Base-by-base conservation (phyloP, 1,140 invertebrate species). In the Caenorhabditis elegans region DNA sequence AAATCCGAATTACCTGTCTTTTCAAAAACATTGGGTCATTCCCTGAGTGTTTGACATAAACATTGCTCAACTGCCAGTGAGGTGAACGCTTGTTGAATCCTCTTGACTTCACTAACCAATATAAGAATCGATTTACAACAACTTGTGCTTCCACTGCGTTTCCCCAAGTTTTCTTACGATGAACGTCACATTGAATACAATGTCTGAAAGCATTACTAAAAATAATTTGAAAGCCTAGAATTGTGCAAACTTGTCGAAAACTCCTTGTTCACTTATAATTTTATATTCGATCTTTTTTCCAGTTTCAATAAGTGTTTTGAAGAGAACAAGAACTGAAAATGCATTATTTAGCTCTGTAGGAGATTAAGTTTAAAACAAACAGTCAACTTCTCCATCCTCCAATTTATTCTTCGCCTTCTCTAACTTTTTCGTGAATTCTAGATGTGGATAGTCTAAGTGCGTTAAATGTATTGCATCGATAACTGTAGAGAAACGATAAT, bases 71-170 rank as follows among this genome's bases (percentile, higher is more conserved):
- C 3, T 70, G 60, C 4, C 15, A 70, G 2, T 70, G 60, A 19
- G 34, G 60, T 36, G 10, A 31, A 22, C 60, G 17, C 10, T 70
- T n/a, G 39, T 22, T 15, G 10, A 70, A 22, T 39, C 34, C 34
- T 43, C 60, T 39, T 13, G 31, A 39, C 22, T 34, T 19, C 6
- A 31, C 60, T 13, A 70, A 11, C 60, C 60, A 70, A 39, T 39
- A 70, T 11, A 70, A 17, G 19, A 70, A 70, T 43, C 60, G 15
- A 43, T 70, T 70, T 4, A 70, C 60, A 39, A 70, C 43, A 1
- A 70, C 34, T 70, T 70, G 60, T 39, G 60, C 26, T 70, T 70
- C 60, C 3, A 70, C 13, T 70, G 60, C 60, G 22, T 70, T 70
- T 70, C 34, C 60, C 60, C 60, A 70, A 19, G 60, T 70, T 22